Conservation (phyloP, 2,888 invertebrate species). For the Incurvaria masculella region DNA sequence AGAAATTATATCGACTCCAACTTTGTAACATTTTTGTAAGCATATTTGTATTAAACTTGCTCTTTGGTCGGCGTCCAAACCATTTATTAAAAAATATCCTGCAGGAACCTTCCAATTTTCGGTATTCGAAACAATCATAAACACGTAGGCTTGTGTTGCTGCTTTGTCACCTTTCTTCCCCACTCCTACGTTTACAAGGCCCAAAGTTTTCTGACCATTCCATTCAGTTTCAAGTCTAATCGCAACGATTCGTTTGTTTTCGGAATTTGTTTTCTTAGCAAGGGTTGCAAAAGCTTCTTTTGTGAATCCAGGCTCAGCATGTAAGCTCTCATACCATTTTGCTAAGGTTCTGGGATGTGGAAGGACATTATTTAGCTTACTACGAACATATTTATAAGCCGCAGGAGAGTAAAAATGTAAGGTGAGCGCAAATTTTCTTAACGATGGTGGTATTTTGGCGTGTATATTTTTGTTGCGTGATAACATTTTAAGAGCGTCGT, state of each 20-base stretch:
- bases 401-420: constrained; percentile 18
- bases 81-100: constrained; percentile 18
- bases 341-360: constrained; percentile 18
- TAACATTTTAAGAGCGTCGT: too few species aligned
- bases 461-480: too few species aligned
- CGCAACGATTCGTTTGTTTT: constrained; percentile 9
- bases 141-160: constrained; percentile 14
- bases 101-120: constrained; percentile 20
- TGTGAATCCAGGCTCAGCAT: constrained; percentile 19
- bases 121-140: constrained; percentile 18
- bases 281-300: constrained; percentile 13
- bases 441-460: too few species aligned
- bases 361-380: constrained; percentile 14
- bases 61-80: constrained; percentile 15
- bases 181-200: constrained; percentile 12
- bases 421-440: constrained; percentile 18
- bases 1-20: constrained; percentile 5
- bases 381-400: constrained; percentile 19
- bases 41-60: constrained; percentile 6
- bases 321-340: constrained; percentile 17
- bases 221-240: constrained; percentile 15
- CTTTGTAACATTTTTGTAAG: constrained; percentile 5
- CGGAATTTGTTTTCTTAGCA: constrained; percentile 4
- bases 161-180: constrained; percentile 2
- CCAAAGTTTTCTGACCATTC: constrained; percentile 11